Percentiles rank a stretch among this genome's conserved stretches.
Evolutionary conservation across 2,797 vertebrate genomes (phyloP).

Genomic region (Philypnodon macrostomus): DNA sequence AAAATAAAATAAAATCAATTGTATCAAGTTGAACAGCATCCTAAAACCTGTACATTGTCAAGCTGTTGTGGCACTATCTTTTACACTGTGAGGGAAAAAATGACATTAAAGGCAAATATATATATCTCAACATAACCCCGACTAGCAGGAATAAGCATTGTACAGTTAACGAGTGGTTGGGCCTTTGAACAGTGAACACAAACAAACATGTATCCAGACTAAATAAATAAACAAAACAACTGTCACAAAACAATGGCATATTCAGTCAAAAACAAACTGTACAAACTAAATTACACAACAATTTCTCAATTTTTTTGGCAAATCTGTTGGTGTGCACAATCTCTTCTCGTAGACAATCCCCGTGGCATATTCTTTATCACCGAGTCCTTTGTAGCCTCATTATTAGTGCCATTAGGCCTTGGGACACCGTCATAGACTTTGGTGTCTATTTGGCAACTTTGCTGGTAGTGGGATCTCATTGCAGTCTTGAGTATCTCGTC

Average conservation of each 20-base stretch:
- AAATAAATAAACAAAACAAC: conserved; percentile 56
- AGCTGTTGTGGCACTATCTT: too few relatives aligned
- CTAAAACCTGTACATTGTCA: conserved; percentile 10
- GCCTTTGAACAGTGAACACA: conserved; percentile 11
- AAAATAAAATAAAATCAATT: neutral
- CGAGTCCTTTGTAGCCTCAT: conserved; percentile 22
- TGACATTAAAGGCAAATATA: conserved; percentile 6
- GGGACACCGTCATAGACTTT: conserved; percentile 1
- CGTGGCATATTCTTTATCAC: conserved; percentile 7
- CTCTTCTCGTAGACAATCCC: conserved; percentile 18
- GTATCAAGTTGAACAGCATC: conserved; percentile 1
- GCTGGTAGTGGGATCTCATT: conserved; percentile 42
- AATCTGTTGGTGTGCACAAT: conserved; percentile 27
- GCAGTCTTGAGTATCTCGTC: conserved; percentile 22
- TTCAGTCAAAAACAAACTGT: conserved; percentile 60
- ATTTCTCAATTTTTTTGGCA: conserved; percentile 36
- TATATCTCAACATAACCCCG: conserved; percentile 8
- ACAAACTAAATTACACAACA: conserved; percentile 60
- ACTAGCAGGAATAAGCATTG: conserved; percentile 14
- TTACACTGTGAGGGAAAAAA: conserved; percentile 23
- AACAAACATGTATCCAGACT: conserved; percentile 46
- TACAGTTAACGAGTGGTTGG: conserved; percentile 31
- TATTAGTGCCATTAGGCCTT: conserved; percentile 20
- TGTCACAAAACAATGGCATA: conserved; percentile 42
- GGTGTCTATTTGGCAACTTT: conserved; percentile 35